Evolutionary conservation across 2,113 vertebrate species (phyloP).

Genomic region (Piaya cayana): DNA sequence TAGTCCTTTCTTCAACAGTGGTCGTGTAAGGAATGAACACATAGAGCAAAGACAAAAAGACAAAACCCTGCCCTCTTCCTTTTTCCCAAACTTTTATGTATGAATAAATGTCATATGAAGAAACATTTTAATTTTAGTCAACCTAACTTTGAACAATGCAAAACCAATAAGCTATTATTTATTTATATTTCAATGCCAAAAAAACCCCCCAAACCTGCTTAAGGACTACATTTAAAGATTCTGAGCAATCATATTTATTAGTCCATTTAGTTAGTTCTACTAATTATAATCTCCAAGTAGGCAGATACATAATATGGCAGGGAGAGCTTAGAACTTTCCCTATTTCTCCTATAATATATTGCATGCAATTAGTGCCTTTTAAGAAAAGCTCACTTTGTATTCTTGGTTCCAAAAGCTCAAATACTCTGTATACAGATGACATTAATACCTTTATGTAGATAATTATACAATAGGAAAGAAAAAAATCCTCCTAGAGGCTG

Average conservation of each 20-base stretch:
- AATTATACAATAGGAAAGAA: not conserved
- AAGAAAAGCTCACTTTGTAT: not conserved
- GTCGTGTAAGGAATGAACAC: not conserved
- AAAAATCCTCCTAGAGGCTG: not conserved
- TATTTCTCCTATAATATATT: not conserved
- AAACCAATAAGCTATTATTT: not conserved
- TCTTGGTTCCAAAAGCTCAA: not conserved
- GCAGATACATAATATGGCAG: not conserved
- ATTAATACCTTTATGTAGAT: slow-evolving; percentile 5
- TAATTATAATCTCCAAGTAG: not conserved
- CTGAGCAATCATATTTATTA: not conserved
- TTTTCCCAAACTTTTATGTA: not conserved
- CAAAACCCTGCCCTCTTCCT: accelerated
- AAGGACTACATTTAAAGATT: not conserved
- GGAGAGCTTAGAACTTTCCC: not conserved
- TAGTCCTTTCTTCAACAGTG: not conserved
- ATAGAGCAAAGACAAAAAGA: not conserved
- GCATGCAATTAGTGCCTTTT: not conserved
- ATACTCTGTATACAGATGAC: not conserved
- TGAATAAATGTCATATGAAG: no score
- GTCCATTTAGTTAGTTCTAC: not conserved
- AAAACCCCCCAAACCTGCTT: not conserved
- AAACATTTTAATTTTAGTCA: not conserved
- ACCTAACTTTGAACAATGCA: not conserved
- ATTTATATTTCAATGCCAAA: not conserved